Conservation (phyloP, 2,113 vertebrate species). For the Gnathonemus longibarbis region DNA sequence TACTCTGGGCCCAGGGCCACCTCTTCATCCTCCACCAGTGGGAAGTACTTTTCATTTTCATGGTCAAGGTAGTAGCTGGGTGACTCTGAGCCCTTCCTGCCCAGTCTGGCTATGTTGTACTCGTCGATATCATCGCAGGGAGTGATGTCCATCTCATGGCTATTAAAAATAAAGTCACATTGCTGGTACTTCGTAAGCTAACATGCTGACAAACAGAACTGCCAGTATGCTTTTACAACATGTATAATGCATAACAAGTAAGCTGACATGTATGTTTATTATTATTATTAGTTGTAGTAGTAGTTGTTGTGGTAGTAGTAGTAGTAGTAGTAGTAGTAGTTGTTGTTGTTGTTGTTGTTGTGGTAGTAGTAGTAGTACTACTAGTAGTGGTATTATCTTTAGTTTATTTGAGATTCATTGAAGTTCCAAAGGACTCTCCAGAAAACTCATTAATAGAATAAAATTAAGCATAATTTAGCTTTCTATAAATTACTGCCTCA, state of each 20-base stretch:
- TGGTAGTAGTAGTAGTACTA: not conserved
- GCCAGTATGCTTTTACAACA: not conserved
- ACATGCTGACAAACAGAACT: not conserved
- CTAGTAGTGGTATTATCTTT: not conserved
- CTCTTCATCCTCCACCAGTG: constrained; percentile 54
- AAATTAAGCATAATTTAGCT: not conserved
- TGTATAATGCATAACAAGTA: not conserved
- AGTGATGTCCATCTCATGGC: constrained; percentile 72
- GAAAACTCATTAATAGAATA: not conserved
- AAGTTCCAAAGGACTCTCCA: not conserved
- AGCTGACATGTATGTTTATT: not conserved
- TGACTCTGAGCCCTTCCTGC: constrained; percentile 62
- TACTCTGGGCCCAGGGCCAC: constrained; percentile 61
- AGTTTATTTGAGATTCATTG: not conserved
- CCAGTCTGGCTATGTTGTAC: constrained; percentile 61
- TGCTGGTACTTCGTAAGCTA: not conserved
- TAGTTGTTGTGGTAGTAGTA: not conserved
- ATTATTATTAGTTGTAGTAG: not conserved
- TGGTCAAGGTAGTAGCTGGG: constrained; percentile 63
- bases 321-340: not conserved
- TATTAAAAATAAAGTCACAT: constrained; percentile 18
- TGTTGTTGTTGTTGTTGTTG: not conserved
- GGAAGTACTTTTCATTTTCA: constrained; percentile 61
- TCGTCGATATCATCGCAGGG: constrained; percentile 75
- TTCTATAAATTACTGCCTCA: not conserved